These are phyloP conservation scores for Setipinna tenuifilis DNA, from an alignment of 2,797 vertebrate species.

Conservation along the genomic window DNA sequence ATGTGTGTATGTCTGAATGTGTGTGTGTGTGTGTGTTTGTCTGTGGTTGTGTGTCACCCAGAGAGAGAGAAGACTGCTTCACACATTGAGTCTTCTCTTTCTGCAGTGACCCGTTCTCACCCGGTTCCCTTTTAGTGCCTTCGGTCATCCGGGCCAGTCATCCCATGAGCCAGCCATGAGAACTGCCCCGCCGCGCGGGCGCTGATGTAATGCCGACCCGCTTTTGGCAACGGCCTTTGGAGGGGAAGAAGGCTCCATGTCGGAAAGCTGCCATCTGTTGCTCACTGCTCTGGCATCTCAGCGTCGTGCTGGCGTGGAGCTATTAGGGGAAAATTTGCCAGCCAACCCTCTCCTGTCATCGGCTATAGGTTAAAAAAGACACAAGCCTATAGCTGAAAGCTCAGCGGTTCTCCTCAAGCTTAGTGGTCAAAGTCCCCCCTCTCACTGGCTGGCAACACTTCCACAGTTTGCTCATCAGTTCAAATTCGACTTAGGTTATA, in stretches of 20 bases:
- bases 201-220: not conserved
- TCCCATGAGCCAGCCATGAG: conserved; percentile 3
- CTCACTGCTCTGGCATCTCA: conserved; percentile 6
- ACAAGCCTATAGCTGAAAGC: not conserved
- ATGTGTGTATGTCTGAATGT: not conserved
- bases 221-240: not conserved
- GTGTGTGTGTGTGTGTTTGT: not conserved
- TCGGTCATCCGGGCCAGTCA: not conserved
- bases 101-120: not conserved
- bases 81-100: not conserved
- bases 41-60: not conserved
- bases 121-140: not conserved
- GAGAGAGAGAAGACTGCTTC: not conserved
- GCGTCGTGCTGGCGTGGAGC: not conserved
- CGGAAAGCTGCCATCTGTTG: conserved; percentile 17
- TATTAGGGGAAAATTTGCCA: not conserved
- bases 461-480: not conserved
- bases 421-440: not conserved
- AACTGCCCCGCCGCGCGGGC: not conserved
- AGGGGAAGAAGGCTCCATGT: not conserved
- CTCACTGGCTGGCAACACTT: not conserved
- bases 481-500: not conserved
- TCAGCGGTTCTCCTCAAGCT: not conserved
- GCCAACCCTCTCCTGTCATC: not conserved
- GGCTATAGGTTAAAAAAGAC: not conserved